phyloP scores from a whole-genome alignment of 2,888 invertebrate genomes.

The Rotaria socialis region DNA sequence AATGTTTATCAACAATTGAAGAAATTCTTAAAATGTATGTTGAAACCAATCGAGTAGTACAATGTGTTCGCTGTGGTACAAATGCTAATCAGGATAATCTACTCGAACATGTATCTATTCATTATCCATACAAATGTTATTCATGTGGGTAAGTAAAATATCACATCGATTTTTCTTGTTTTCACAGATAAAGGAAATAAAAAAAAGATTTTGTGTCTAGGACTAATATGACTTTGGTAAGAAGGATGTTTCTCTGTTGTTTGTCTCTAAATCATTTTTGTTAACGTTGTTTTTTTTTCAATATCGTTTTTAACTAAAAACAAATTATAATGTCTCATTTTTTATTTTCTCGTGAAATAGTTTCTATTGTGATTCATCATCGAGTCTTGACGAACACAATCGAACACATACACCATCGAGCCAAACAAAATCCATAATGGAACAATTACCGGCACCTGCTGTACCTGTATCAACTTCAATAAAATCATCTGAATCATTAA shows the following conservation, averaged over 20 bases:
- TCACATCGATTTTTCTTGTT: too few relatives aligned
- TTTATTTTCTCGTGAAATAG: not conserved
- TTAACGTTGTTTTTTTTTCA: not conserved
- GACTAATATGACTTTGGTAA: not conserved
- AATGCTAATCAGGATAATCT: slow-evolving; percentile 21
- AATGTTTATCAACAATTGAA: slow-evolving; percentile 14
- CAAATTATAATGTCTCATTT: too few relatives aligned
- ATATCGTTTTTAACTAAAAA: not conserved
- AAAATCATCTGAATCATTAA: not conserved
- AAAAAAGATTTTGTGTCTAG: too few relatives aligned
- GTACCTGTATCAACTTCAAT: not conserved
- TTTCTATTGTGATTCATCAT: slow-evolving; percentile 23
- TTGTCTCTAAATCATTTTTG: not conserved
- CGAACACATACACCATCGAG: not conserved
- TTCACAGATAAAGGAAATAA: too few relatives aligned
- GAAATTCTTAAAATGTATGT: slow-evolving; percentile 8
- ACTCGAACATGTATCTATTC: slow-evolving; percentile 30
- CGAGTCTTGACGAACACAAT: not conserved
- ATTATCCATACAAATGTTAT: slow-evolving; percentile 29
- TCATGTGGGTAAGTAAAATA: not conserved
- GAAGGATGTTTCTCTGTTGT: not conserved
- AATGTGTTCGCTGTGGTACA: slow-evolving; percentile 29
- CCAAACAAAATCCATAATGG: not conserved
- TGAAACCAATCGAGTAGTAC: not conserved
- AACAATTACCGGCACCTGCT: not conserved